A percentile compares a stretch with the other conserved stretches of the same genome.
Evolutionary conservation across 1,140 invertebrate species (phyloP).

Genomic region (Heliconius hewitsoni): DNA sequence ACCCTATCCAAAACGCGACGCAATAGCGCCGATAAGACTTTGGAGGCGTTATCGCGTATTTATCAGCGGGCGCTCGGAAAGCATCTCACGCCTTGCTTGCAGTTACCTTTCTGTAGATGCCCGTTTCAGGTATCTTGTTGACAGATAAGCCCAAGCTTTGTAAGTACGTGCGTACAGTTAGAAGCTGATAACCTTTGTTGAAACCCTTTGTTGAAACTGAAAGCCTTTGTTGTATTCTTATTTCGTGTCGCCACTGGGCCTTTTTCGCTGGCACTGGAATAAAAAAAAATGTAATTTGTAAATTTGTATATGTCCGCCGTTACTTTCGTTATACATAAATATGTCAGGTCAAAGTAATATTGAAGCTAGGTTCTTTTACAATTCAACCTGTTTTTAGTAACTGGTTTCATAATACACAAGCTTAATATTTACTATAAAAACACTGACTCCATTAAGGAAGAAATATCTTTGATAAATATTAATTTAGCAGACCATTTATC

Average conservation of each 20-base stretch:
- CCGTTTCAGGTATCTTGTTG: constrained; percentile 59
- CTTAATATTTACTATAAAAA: background rate
- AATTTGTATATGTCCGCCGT: constrained; percentile 41
- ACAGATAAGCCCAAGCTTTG: constrained; percentile 40
- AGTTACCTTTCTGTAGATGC: constrained; percentile 36
- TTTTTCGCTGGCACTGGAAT: constrained; percentile 44
- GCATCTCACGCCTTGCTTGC: constrained; percentile 28
- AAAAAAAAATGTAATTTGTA: constrained; percentile 47
- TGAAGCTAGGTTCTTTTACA: background rate
- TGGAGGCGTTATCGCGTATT: constrained; percentile 4
- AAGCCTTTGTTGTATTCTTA: constrained; percentile 64
- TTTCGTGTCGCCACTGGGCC: constrained; percentile 49
- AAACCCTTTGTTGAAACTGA: no score
- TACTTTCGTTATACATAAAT: constrained; percentile 29
- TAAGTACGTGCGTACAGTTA: constrained; percentile 54
- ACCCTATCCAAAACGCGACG: constrained; percentile 20
- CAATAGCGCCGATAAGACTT: constrained; percentile 16
- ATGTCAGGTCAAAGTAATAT: constrained; percentile 27
- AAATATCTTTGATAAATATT: background rate
- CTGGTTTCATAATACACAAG: background rate
- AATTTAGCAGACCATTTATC: background rate
- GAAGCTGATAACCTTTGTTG: constrained; percentile 66
- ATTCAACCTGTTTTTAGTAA: background rate
- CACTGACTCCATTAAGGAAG: background rate
- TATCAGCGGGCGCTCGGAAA: constrained; percentile 24